Evolutionary conservation across 1,140 invertebrate species (phyloP).

Genomic region (Drosophila pectinifera): DNA sequence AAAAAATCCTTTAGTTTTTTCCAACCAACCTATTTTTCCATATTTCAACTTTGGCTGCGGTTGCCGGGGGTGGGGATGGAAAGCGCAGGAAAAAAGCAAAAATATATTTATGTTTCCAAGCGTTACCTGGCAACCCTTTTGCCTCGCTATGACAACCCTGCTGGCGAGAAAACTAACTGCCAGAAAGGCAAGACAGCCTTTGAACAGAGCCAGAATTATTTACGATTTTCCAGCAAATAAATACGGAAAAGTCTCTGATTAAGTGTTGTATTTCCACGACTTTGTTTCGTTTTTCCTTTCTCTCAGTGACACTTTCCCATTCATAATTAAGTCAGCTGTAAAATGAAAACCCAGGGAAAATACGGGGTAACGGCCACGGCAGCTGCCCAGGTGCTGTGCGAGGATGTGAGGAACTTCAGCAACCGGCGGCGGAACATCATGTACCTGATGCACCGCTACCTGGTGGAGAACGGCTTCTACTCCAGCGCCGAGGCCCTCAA

Average conservation of each 20-base stretch:
- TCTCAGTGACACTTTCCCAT: not conserved
- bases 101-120: not conserved
- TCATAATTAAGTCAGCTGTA: not conserved
- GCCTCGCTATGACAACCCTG: conserved; percentile 16
- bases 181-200: not conserved
- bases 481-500: conserved; percentile 87
- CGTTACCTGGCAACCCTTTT: conserved; percentile 23
- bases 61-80: not conserved
- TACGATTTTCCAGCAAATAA: conserved; percentile 3
- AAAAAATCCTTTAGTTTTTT: not conserved
- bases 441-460: conserved; percentile 91
- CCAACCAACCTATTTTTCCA: conserved; percentile 6
- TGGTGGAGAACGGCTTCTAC: conserved; percentile 90
- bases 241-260: not conserved
- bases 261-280: no score
- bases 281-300: not conserved
- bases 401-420: conserved; percentile 73
- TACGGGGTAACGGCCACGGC: conserved; percentile 64
- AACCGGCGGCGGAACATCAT: conserved; percentile 89
- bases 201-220: not conserved
- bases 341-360: conserved; percentile 68
- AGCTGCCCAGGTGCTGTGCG: conserved; percentile 53
- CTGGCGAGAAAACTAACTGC: conserved; percentile 1
- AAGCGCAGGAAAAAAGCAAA: not conserved
- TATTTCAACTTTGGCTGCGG: conserved; percentile 9